Evolutionary conservation across 2,113 vertebrate species (phyloP).

Genomic region (Penelope pileata): DNA sequence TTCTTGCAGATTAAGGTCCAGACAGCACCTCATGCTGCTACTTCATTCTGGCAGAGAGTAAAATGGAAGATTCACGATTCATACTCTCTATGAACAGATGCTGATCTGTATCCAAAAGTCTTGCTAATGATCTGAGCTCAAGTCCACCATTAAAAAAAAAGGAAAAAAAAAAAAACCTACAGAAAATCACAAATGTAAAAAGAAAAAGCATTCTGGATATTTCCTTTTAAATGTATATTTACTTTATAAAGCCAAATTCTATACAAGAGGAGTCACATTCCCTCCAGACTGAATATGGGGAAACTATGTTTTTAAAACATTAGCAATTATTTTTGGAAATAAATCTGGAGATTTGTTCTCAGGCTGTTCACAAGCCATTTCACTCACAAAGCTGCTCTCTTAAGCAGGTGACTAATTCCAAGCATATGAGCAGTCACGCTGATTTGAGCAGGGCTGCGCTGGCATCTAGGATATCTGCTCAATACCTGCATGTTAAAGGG

Average conservation of each 20-base stretch:
- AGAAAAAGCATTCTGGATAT: not conserved
- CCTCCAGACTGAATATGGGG: not conserved
- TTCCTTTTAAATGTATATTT: not conserved
- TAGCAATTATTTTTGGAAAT: not conserved
- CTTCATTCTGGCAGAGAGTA: conserved; percentile 48
- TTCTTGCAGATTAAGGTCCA: conserved; percentile 60
- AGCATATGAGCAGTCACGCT: not conserved
- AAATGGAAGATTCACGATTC: conserved; percentile 66
- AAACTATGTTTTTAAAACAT: not conserved
- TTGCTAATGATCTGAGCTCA: conserved; percentile 34
- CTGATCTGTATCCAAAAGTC: conserved; percentile 62
- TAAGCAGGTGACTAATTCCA: not conserved
- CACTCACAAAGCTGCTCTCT: not conserved
- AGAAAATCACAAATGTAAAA: not conserved
- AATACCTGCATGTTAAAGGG: not conserved
- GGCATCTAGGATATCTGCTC: not conserved
- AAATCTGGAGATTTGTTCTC: not conserved
- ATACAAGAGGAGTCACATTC: not conserved
- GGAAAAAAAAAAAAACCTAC: no score
- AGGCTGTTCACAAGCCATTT: not conserved
- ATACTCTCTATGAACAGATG: conserved; percentile 1
- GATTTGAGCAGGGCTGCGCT: not conserved
- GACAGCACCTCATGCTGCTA: conserved; percentile 63
- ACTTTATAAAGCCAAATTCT: not conserved
- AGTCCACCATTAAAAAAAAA: not conserved